Evolutionary conservation across 1,140 invertebrate species (phyloP).

Genomic region (Procambarus clarkii): DNA sequence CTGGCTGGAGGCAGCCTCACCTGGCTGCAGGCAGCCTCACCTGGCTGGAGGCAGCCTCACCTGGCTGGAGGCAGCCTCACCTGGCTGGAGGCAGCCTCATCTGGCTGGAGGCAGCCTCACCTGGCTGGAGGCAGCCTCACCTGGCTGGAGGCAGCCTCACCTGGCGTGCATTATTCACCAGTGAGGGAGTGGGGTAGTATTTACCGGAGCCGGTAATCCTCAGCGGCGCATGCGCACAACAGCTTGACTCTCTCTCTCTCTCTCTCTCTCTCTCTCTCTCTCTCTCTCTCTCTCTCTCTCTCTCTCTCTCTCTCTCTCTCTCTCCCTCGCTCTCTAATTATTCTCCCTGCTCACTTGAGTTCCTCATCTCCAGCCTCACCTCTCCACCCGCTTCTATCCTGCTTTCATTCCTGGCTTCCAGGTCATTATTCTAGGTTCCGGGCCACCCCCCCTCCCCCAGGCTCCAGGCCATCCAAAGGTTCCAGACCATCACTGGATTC

Average conservation of each 20-base stretch:
- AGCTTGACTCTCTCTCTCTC: neutral
- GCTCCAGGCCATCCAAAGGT: too few relatives aligned
- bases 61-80: too few relatives aligned
- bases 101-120: too few relatives aligned
- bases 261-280: neutral
- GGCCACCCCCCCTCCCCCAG: neutral
- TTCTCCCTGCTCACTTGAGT: too few relatives aligned
- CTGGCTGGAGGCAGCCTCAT: too few relatives aligned
- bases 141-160: neutral
- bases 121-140: neutral
- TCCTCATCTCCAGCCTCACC: neutral
- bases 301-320: neutral
- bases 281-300: neutral
- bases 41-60: too few relatives aligned
- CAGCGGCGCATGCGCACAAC: neutral
- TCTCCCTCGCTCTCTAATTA: slow-evolving; percentile 11
- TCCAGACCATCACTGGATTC: too few relatives aligned
- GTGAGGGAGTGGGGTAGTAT: neutral
- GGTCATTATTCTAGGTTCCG: neutral
- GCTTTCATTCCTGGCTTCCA: neutral
- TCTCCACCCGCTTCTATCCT: neutral
- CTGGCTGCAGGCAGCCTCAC: too few relatives aligned
- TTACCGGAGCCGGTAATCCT: neutral
- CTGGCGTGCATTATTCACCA: neutral
- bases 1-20: too few relatives aligned